These are phyloP conservation scores for Drosophila pallidifrons DNA, from an alignment of 1,140 invertebrate species.

Conservation along the genomic window DNA sequence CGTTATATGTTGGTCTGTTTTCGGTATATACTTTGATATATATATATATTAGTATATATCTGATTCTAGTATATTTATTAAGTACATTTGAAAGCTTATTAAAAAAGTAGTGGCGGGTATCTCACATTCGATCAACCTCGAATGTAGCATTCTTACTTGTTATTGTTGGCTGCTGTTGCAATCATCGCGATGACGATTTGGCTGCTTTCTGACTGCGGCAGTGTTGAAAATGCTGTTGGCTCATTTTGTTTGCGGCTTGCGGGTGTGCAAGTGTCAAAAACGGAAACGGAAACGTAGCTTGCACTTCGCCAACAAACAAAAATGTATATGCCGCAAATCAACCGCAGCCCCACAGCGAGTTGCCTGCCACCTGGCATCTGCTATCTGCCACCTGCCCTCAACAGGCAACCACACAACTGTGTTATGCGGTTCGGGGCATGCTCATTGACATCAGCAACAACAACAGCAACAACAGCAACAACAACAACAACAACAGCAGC, in stretches of 20 bases:
- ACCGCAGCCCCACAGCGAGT: neutral
- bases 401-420: constrained; percentile 34
- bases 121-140: too few relatives aligned
- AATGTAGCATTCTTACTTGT: neutral
- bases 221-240: constrained; percentile 9
- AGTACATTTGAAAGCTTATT: too few relatives aligned
- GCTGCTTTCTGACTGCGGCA: neutral
- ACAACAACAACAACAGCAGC: neutral
- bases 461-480: neutral
- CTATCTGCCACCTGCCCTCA: constrained; percentile 5
- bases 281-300: constrained; percentile 53
- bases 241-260: constrained; percentile 17
- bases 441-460: constrained; percentile 5
- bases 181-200: neutral
- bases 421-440: constrained; percentile 31
- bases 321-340: constrained; percentile 12
- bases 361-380: neutral
- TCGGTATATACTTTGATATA: too few relatives aligned
- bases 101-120: too few relatives aligned
- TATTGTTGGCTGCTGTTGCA: neutral
- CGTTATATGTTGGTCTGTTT: too few relatives aligned
- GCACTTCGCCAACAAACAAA: constrained; percentile 38
- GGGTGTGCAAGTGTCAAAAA: constrained; percentile 46
- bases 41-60: too few relatives aligned
- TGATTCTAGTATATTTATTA: too few relatives aligned